phyloP scores from a whole-genome alignment of 2,113 vertebrate species.

The Perca fluviatilis region DNA sequence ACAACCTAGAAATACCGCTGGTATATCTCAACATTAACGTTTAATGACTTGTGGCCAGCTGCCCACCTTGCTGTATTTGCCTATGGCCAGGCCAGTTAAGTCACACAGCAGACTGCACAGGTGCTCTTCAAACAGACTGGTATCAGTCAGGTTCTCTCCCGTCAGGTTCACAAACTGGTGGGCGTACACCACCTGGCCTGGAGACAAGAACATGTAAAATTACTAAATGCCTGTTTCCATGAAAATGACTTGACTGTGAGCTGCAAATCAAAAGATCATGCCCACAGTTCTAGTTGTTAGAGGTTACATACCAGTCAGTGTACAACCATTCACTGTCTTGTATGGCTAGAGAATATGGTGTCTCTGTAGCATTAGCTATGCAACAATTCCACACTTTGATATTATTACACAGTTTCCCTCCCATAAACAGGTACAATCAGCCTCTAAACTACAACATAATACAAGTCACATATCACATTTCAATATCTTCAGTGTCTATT shows the following conservation, averaged over 20 bases:
- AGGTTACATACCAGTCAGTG: not conserved
- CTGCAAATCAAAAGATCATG: slow-evolving; percentile 24
- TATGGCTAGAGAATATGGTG: not conserved
- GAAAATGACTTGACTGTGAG: slow-evolving; percentile 30
- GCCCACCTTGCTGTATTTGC: slow-evolving; percentile 93
- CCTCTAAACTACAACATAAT: not conserved
- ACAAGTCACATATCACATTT: not conserved
- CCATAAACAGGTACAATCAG: not conserved
- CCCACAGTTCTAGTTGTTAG: not conserved
- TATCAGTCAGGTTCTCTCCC: slow-evolving; percentile 92
- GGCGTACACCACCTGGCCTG: slow-evolving; percentile 94
- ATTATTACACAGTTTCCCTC: not conserved
- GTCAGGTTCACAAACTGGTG: slow-evolving; percentile 92
- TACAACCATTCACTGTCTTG: not conserved
- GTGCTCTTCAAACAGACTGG: slow-evolving; percentile 93
- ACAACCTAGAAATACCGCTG: slow-evolving; percentile 17
- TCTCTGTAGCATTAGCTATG: not conserved
- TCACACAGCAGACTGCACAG: slow-evolving; percentile 91
- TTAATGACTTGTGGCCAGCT: slow-evolving; percentile 22
- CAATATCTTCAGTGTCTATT: not conserved
- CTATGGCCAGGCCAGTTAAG: slow-evolving; percentile 90
- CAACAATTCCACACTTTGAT: not conserved
- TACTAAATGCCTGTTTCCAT: slow-evolving; percentile 32
- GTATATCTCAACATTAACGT: slow-evolving; percentile 16
- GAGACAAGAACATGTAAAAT: slow-evolving; percentile 55